These are phyloP conservation scores for Malacoraja senta DNA, from an alignment of 2,797 vertebrate genomes.

Conservation along the genomic window DNA sequence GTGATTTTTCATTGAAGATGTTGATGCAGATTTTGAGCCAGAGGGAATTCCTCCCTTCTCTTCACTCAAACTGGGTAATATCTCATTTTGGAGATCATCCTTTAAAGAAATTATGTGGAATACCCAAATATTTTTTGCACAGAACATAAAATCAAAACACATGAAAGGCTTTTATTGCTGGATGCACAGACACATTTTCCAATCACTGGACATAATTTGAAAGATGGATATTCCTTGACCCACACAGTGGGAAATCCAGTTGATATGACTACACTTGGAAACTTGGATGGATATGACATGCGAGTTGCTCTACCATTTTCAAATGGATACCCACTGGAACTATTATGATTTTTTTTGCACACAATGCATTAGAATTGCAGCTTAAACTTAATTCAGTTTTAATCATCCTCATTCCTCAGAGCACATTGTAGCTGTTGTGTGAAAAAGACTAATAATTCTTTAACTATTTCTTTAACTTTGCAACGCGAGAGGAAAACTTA, in stretches of 20 bases:
- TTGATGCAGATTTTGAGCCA: neutral
- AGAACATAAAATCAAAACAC: conserved; percentile 10
- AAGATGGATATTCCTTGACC: neutral
- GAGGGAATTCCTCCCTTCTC: neutral
- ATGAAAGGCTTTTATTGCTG: neutral
- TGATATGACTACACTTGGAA: neutral
- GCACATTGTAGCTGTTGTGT: neutral
- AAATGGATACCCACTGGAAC: neutral
- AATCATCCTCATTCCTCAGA: neutral
- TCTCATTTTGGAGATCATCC: neutral
- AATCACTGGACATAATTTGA: neutral
- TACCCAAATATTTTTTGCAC: neutral
- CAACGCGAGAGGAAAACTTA: neutral
- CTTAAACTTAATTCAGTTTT: neutral
- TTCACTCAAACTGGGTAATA: neutral
- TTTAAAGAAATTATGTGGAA: neutral
- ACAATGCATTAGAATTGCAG: neutral
- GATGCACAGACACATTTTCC: neutral
- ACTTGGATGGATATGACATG: neutral
- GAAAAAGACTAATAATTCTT: neutral
- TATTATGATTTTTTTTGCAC: neutral
- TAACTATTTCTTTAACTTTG: neutral
- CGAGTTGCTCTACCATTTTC: neutral
- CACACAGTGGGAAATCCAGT: neutral
- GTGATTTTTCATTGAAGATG: neutral